Base-by-base conservation (phyloP, 2,113 vertebrate genomes). In the Myotis yumanensis region DNA sequence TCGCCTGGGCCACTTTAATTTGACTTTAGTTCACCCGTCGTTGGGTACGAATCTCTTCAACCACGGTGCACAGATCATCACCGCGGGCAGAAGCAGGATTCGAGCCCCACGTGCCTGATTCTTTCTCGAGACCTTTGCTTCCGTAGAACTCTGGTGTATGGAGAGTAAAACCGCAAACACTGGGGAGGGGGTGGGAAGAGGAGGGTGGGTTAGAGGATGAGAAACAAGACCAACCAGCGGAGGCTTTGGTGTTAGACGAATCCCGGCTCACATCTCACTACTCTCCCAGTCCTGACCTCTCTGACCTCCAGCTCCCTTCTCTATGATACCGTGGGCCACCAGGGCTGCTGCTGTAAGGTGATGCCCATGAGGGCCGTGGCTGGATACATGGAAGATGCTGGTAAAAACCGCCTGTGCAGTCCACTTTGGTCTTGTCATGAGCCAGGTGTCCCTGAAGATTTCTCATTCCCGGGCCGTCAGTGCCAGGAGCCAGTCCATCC, bases 251-350 rank as follows among this genome's bases (percentile, higher is more conserved):
- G 46, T 46, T 46, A 16, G 48, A 14, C 48, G 14, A 4, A 16
- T 4, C 51, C 0, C 15, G 15, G 51, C 15, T 51, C 15, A 16
- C 51, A 16, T 16, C 51, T 51, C 51, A 51, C 28, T 5, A 2
- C 66, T 23, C 51, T 72, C 22, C 54, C 40, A 37, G 0, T 11
- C 3, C 12, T 0, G n/a, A 28, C 14, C 32, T 54, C 43, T n/a
- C 79, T 28, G 16, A 32, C 54, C 66, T 40, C 57, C 37, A 37
- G 35, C 72, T 90, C 91, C 54, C 22, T 91, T 87, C 66, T 83
- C 18, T 28, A 0, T 7, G 32, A 46, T 11, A 46, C 59, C 1
- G 1, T 11, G 25, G 14, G 40, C 66, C n/a, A 46, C 17, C 43
- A 7, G 46, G 35, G 25, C 51, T 17, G 46, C 17, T 37, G 17